phyloP scores from a whole-genome alignment of 2,888 invertebrate species.

The Drosophila anomalata region DNA sequence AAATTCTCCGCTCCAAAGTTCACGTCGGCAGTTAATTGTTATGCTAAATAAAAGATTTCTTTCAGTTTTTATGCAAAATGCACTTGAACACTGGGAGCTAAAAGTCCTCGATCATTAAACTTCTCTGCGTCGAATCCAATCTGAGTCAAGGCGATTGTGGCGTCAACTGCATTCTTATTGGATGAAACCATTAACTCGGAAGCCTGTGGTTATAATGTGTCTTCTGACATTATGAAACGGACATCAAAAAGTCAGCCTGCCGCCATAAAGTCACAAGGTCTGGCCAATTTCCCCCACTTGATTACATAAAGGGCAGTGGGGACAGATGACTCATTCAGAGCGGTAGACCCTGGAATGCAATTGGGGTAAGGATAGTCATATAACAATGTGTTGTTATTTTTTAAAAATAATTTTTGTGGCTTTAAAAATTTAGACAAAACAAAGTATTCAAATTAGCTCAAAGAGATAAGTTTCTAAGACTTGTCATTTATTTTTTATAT shows the following conservation, averaged over 20 bases:
- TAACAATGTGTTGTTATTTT: no score
- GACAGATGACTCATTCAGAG: slow-evolving; percentile 10
- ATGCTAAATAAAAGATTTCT: slow-evolving; percentile 56
- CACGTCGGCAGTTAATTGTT: slow-evolving; percentile 60
- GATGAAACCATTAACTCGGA: neutral
- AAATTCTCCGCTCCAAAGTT: slow-evolving; percentile 30
- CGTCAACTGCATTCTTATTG: neutral
- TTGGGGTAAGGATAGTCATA: neutral
- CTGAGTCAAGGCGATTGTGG: neutral
- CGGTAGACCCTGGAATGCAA: neutral
- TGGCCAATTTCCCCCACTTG: neutral
- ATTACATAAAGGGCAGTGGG: neutral
- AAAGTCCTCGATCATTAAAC: neutral
- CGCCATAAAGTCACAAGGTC: slow-evolving; percentile 21
- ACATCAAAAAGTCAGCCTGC: neutral
- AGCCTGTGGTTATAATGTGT: slow-evolving; percentile 1
- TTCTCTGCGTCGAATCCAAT: neutral
- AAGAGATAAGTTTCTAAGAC: no score
- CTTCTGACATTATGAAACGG: neutral
- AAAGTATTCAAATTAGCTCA: no score
- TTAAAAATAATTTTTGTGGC: no score
- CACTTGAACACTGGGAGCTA: slow-evolving; percentile 10
- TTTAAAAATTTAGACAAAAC: no score
- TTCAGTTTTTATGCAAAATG: slow-evolving; percentile 31
- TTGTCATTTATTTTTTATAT: no score